These are phyloP conservation scores for Chauna torquata DNA, from an alignment of 2,113 vertebrate species.

Conservation along the genomic window DNA sequence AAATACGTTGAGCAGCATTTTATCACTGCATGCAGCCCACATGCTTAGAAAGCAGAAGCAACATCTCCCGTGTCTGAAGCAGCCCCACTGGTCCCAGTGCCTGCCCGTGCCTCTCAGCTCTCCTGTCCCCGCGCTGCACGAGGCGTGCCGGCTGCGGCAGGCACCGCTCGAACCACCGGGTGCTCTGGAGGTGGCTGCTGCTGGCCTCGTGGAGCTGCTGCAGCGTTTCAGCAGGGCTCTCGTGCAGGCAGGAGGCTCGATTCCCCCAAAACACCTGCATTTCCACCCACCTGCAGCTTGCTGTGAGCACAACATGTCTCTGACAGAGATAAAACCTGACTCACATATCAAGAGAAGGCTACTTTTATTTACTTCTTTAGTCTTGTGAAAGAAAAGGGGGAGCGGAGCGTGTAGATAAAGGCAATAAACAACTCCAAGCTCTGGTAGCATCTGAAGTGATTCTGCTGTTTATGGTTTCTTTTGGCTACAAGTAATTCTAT, in stretches of 20 bases:
- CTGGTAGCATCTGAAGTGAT: neutral
- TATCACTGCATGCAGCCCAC: neutral
- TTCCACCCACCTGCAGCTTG: neutral
- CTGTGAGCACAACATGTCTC: neutral
- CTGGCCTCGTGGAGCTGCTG: fast-evolving
- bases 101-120: neutral
- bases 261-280: neutral
- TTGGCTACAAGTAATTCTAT: neutral
- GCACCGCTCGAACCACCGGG: fast-evolving
- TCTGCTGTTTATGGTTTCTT: conserved; percentile 34
- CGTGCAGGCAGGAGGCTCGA: neutral
- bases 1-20: neutral
- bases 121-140: neutral
- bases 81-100: neutral
- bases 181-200: fast-evolving
- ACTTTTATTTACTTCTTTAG: neutral
- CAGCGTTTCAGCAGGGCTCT: neutral
- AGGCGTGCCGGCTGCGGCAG: neutral
- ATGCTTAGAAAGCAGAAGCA: neutral
- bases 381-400: neutral
- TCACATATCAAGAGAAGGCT: neutral
- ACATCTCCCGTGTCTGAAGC: neutral
- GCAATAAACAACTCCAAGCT: conserved; percentile 42
- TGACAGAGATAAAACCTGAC: neutral
- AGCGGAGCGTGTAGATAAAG: neutral